Base-by-base conservation (phyloP, 2,888 invertebrate species). In the Drosophila mimetica region DNA sequence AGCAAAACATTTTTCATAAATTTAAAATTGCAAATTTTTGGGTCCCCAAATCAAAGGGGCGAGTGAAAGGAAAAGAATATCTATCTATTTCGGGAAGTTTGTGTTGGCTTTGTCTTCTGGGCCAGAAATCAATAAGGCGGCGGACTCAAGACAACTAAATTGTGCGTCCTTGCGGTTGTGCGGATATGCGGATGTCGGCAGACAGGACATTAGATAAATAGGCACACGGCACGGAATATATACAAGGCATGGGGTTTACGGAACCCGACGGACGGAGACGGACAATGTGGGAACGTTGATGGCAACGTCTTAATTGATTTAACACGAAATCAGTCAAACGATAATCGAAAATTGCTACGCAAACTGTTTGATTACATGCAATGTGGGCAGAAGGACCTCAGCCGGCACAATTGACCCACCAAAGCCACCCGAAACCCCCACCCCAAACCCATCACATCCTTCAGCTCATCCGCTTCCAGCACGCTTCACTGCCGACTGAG, bases 281-380 rank as follows among this genome's bases (percentile, higher is more conserved):
- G 65, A 71, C 64, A 61, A 52, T 25, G 47, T 46, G 65, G 67
- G 74, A 71, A 63, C 78, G 60, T 60, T 28, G 61, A 60, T 63
- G 79, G 77, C 82, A 85, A 83, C 75, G 87, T 85, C 84, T 85
- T 85, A 85, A 85, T 85, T 85, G 84, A 85, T 85, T 85, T 85
- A 85, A 85, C 84, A 85, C 84, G 84, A 85, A 85, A 87, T 85
- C 84, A 85, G 87, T 87, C 87, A 85, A 85, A 87, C 84, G 84
- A 85, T 85, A 87, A 85, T 85, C 87, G 84, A 85, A 85, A 85
- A 85, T 85, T 85, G 86, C 86, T 87, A 79, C 78, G 84, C 84
- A 85, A 85, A 85, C 87, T 85, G 84, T 87, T 87, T 87, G 86
- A 87, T 85, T 85, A 87, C 84, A 87, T 87, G 84, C 84, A 85